Evolutionary conservation across 37 sponge, comb jelly and placozoan genomes (phyloP).

Genomic region (Petrosia ficiformis): DNA sequence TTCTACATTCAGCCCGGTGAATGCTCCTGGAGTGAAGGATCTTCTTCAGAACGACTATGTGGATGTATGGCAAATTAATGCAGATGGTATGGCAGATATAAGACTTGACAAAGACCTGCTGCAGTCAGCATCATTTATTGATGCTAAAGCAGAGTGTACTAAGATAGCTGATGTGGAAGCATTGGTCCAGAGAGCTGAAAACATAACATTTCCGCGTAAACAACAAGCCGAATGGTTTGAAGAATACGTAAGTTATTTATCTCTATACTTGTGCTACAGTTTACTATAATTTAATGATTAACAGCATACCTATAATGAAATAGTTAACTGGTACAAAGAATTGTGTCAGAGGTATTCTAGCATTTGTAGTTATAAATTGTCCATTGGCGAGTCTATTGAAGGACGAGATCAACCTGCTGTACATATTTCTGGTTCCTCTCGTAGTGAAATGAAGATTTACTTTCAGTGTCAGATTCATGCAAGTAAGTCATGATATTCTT

Average conservation of each 20-base stretch:
- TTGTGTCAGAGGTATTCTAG: not conserved
- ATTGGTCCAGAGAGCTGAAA: constrained; percentile 32
- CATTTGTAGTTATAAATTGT: constrained; percentile 17
- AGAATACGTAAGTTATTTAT: constrained; percentile 31
- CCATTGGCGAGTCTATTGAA: constrained; percentile 54
- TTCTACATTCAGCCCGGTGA: not conserved
- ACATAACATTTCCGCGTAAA: not conserved
- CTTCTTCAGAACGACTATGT: constrained; percentile 25
- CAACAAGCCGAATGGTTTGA: constrained; percentile 36
- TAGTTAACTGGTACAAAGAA: constrained; percentile 1
- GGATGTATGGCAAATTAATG: constrained; percentile 41
- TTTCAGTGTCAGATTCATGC: constrained; percentile 86
- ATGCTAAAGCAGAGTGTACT: constrained; percentile 15
- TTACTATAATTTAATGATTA: too few relatives aligned
- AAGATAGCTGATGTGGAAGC: constrained; percentile 28
- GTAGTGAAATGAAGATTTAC: constrained; percentile 47
- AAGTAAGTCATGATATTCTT: constrained; percentile 26
- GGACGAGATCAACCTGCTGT: constrained; percentile 70
- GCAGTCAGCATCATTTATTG: not conserved
- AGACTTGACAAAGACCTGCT: constrained; percentile 11
- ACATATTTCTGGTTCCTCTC: constrained; percentile 13
- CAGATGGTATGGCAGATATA: constrained; percentile 27
- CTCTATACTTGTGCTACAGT: too few relatives aligned
- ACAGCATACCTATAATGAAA: constrained; percentile 2
- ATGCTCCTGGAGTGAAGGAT: not conserved